Evolutionary conservation across 2,113 vertebrate genomes (phyloP), one percentile per base, ranked within the genome.

Genomic region (Ageneiosus marmoratus): DNA sequence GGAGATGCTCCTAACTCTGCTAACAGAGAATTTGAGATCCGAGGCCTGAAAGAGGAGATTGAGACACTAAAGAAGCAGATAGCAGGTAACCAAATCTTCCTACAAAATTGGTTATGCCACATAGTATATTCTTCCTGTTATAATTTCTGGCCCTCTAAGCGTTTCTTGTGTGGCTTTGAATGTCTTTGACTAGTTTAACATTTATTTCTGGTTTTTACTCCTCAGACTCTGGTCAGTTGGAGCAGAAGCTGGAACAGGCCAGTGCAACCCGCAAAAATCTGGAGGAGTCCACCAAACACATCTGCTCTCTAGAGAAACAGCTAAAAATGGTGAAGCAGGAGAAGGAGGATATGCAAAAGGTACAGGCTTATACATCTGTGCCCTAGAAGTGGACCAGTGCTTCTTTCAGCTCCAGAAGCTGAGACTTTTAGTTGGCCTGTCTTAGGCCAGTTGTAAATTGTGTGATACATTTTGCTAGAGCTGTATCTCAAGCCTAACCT

Each of bases 21-120:
- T 56, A 96, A 91, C 93, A 97, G 94, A 90, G 98, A 99, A 92
- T 90, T 95, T 91, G 98, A 99, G 95, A 97, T 99, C 89, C 95
- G 95, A 90, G 95, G 92, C 87, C 94, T 99, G 82, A 99, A 97
- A 91, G 97, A 95, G 70, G 98, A 99, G 94, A 96, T 98, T 60
- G 97, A 98, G 89, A 94, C 93, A 72, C 92, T 99, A 83, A 98
- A 94, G 93, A 97, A 97, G 85, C 97, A 98, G 90, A 93, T 97
- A 53, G 93, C 95, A 88, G 98, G 98, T 99, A 91, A 88, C 1
- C 12, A 88, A 2, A 80, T 50, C 6, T n/a, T 44, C 13, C 32
- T 20, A 3, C 37, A n/a, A 46, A 8, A 37, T 48, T n/a, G 22
- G 24, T 50, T 53, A 80, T 70, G 65, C 53, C 65, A 60, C 55